These are phyloP conservation scores for Mylabris sibirica DNA, from an alignment of 2,888 invertebrate species.

Conservation along the genomic window DNA sequence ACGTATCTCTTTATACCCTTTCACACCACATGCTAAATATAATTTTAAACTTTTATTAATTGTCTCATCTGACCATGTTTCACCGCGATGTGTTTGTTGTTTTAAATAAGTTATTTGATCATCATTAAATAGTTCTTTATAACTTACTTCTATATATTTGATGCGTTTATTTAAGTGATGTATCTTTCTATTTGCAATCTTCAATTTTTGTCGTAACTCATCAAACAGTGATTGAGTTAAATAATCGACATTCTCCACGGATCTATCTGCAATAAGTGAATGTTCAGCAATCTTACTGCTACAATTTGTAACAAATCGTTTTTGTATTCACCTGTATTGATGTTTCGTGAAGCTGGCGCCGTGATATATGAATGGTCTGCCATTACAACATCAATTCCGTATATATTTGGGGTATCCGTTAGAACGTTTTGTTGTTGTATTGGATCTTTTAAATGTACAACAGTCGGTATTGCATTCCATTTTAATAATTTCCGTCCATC, in stretches of 20 bases:
- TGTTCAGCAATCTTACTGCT: too few relatives aligned
- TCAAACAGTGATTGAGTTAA: background rate
- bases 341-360: too few relatives aligned
- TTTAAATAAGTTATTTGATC: constrained; percentile 20
- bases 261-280: background rate
- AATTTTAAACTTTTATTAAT: constrained; percentile 18
- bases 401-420: background rate
- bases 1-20: constrained; percentile 27
- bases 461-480: background rate
- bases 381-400: background rate
- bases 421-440: background rate
- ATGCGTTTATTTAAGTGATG: background rate
- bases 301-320: background rate
- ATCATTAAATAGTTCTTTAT: background rate
- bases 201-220: background rate
- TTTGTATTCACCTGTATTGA: too few relatives aligned
- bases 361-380: background rate
- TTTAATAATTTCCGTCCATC: background rate
- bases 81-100: background rate
- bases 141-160: background rate
- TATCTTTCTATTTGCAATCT: background rate
- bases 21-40: constrained; percentile 26
- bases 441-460: background rate
- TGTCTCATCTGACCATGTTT: constrained; percentile 21
- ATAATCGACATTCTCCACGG: background rate